Conservation (phyloP, 2,797 vertebrate species). For the Molossus molossus region DNA sequence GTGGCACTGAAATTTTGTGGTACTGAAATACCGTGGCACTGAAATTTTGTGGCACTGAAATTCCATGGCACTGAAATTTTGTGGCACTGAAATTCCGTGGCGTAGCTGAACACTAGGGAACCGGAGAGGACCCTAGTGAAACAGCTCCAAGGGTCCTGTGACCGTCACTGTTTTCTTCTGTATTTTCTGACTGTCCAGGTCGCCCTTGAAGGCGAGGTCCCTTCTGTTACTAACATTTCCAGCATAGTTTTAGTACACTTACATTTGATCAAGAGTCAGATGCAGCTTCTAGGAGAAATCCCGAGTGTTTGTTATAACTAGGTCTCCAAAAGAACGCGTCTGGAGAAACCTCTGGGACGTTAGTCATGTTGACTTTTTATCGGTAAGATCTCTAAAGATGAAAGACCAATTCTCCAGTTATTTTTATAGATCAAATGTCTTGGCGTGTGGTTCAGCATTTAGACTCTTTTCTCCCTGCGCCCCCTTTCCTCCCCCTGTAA, state of each 20-base stretch:
- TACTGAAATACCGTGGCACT: too few relatives aligned
- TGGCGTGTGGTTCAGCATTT: not conserved
- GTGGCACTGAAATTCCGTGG: not conserved
- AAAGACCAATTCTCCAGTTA: not conserved
- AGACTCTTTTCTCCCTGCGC: not conserved
- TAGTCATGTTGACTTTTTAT: not conserved
- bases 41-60: not conserved
- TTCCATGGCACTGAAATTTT: too few relatives aligned
- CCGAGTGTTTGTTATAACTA: not conserved
- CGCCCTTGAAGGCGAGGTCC: not conserved
- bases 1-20: too few relatives aligned
- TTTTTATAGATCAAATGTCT: not conserved
- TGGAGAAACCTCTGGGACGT: not conserved
- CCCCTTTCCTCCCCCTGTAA: not conserved
- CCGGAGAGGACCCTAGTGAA: not conserved
- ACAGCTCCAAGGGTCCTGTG: not conserved
- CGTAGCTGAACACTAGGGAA: not conserved
- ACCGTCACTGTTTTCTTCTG: not conserved
- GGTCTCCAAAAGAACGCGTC: not conserved
- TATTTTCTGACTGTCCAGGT: not conserved
- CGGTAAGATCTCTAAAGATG: not conserved
- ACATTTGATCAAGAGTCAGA: not conserved
- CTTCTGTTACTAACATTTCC: not conserved
- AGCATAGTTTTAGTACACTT: not conserved
- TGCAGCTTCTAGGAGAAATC: not conserved